Conservation (phyloP, 2,888 invertebrate genomes). For the Diplolepis rosae region DNA sequence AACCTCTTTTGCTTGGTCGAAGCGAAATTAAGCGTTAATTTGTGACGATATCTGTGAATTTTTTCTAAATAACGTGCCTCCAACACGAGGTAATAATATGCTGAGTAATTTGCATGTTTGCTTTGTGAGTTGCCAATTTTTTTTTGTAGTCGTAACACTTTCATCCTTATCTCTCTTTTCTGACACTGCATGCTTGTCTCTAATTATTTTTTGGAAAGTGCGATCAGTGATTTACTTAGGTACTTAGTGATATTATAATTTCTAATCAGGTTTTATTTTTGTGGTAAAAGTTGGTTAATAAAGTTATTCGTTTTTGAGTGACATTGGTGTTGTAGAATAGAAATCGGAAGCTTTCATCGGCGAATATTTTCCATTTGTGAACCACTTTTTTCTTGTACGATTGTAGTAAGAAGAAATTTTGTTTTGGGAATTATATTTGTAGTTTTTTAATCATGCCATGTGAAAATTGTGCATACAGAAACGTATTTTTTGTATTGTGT, state of each 20-base stretch:
- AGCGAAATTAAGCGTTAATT: constrained; percentile 21
- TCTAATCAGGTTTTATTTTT: background rate
- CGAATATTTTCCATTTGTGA: constrained; percentile 16
- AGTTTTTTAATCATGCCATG: too few relatives aligned
- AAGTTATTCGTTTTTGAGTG: background rate
- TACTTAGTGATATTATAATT: background rate
- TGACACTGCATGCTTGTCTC: constrained; percentile 10
- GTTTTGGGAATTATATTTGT: too few relatives aligned
- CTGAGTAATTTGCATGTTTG: background rate
- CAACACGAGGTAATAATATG: background rate
- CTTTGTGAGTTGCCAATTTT: background rate
- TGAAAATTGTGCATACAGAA: too few relatives aligned
- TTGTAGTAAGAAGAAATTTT: constrained; percentile 11
- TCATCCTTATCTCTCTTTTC: constrained; percentile 2
- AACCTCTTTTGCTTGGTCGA: constrained; percentile 17
- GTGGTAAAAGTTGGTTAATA: background rate
- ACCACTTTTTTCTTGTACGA: constrained; percentile 22
- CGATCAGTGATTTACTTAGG: background rate
- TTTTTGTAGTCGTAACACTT: constrained; percentile 21
- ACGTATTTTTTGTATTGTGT: too few relatives aligned
- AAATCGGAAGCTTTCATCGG: constrained; percentile 26
- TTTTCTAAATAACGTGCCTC: constrained; percentile 6
- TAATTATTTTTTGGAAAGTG: constrained; percentile 11
- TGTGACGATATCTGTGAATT: background rate
- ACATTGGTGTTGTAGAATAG: constrained; percentile 18